A percentile compares a stretch with the other conserved stretches of the same genome.
phyloP scores from a whole-genome alignment of 2,797 vertebrate species.

The Pelodytes ibericus region DNA sequence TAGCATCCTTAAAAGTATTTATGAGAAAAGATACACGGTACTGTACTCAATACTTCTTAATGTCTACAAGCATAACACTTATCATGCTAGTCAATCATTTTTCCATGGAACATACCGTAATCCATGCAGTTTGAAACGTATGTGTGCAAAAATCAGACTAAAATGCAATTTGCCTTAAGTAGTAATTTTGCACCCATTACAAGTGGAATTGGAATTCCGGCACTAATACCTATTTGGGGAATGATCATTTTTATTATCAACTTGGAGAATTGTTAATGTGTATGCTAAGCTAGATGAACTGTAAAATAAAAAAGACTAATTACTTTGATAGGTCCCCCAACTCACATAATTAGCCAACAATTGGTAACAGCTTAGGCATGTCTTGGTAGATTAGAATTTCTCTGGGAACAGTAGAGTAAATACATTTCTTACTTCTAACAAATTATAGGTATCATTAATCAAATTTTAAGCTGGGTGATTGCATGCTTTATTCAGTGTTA shows the following conservation, averaged over 20 bases:
- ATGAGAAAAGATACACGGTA: neutral
- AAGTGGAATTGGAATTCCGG: neutral
- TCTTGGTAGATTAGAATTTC: constrained; percentile 18
- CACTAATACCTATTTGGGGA: constrained; percentile 36
- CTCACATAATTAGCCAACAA: constrained; percentile 41
- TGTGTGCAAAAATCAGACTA: neutral
- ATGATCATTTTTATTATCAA: constrained; percentile 30
- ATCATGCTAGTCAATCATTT: neutral
- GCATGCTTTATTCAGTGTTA: neutral
- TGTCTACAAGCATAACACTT: neutral
- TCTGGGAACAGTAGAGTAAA: constrained; percentile 27
- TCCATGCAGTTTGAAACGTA: neutral
- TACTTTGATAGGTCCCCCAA: constrained; percentile 27
- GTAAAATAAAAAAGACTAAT: constrained; percentile 31
- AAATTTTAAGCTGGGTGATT: neutral
- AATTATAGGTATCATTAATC: constrained; percentile 29
- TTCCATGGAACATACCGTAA: neutral
- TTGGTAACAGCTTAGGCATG: constrained; percentile 26
- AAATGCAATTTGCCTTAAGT: neutral
- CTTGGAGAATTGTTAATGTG: constrained; percentile 36
- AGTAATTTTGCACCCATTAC: constrained; percentile 17
- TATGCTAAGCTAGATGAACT: constrained; percentile 18
- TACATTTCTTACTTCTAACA: constrained; percentile 10
- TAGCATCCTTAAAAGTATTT: neutral
- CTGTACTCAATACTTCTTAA: too few species aligned